Conservation (phyloP, 2,888 invertebrate genomes). For the Phorcus lineatus region DNA sequence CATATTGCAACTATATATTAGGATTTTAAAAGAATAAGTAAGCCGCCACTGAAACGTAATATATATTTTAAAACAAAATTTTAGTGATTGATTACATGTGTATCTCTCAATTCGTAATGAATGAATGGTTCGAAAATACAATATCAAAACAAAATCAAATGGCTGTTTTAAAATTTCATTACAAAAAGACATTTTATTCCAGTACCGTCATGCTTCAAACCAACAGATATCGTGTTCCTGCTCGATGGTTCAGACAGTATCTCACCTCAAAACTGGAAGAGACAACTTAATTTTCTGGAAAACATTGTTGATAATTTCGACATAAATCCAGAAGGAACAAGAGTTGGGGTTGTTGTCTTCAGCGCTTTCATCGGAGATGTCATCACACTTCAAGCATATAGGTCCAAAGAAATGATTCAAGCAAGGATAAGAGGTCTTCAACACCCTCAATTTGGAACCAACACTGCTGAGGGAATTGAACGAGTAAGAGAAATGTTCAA, state of each 20-base stretch:
- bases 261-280: constrained; percentile 54
- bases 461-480: constrained; percentile 58
- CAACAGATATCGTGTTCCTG: constrained; percentile 50
- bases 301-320: constrained; percentile 48
- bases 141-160: too few relatives aligned
- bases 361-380: constrained; percentile 58
- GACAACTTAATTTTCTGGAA: constrained; percentile 55
- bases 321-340: constrained; percentile 23
- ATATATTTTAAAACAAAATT: too few relatives aligned
- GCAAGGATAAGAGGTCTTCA: not conserved
- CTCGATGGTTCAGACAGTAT: constrained; percentile 66
- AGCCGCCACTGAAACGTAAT: too few relatives aligned
- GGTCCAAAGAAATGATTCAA: constrained; percentile 35
- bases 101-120: too few relatives aligned
- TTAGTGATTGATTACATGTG: too few relatives aligned
- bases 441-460: constrained; percentile 58
- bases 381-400: constrained; percentile 52
- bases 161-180: not conserved
- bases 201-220: not conserved
- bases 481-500: constrained; percentile 44
- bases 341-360: constrained; percentile 52
- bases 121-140: too few relatives aligned
- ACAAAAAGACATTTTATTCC: not conserved
- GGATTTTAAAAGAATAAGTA: too few relatives aligned
- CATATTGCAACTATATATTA: too few relatives aligned